phyloP scores from a whole-genome alignment of 2,888 invertebrate genomes.

The Epinotia brunnichana region DNA sequence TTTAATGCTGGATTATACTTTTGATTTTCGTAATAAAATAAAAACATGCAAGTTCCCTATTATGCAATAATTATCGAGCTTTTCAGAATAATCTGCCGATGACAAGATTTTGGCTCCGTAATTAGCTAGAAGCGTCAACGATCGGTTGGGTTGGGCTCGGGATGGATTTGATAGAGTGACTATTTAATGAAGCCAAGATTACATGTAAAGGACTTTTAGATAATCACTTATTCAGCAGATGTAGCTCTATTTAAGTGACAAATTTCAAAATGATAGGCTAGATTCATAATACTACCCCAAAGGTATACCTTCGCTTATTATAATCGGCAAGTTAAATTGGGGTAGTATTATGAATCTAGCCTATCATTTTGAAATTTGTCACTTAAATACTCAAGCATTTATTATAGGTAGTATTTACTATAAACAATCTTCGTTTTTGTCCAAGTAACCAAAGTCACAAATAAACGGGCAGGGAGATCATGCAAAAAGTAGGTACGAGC shows the following conservation, averaged over 20 bases:
- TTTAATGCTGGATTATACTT: no score
- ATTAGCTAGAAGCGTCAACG: slow-evolving; percentile 13
- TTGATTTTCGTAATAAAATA: no score
- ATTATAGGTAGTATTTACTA: no score
- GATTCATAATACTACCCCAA: neutral
- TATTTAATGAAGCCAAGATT: slow-evolving; percentile 29
- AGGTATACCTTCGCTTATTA: neutral
- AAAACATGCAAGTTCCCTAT: no score
- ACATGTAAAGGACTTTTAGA: slow-evolving; percentile 7
- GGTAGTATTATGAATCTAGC: neutral
- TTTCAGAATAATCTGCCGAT: slow-evolving; percentile 8
- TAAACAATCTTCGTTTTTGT: no score
- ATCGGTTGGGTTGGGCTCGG: neutral
- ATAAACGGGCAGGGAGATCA: no score
- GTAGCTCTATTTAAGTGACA: neutral
- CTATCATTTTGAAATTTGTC: neutral
- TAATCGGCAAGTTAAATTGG: neutral
- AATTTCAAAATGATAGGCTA: neutral
- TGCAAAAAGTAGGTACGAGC: no score
- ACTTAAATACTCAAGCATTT: neutral
- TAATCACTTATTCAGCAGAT: neutral
- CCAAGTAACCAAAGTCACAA: no score
- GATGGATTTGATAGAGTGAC: slow-evolving; percentile 6
- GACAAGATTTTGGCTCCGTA: slow-evolving; percentile 16
- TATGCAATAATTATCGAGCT: slow-evolving; percentile 10